These are phyloP conservation scores for Neotoxoptera formosana DNA, from an alignment of 1,140 invertebrate species.

Conservation along the genomic window DNA sequence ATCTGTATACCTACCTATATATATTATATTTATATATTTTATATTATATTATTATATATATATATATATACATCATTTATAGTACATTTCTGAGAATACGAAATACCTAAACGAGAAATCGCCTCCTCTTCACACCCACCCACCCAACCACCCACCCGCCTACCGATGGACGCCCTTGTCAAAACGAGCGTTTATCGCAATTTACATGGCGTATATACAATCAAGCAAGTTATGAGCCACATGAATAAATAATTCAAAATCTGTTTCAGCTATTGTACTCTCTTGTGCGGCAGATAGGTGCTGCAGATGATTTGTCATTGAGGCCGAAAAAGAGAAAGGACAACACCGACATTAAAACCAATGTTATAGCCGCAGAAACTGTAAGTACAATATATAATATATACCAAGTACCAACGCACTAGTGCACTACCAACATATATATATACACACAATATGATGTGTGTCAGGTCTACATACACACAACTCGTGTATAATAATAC, in stretches of 20 bases:
- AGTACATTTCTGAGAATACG: not conserved
- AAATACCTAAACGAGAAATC: conserved; percentile 16
- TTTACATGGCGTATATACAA: not conserved
- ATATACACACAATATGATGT: not conserved
- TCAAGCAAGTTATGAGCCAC: not conserved
- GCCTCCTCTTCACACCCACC: conserved; percentile 1
- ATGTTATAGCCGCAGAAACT: not conserved
- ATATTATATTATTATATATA: no score
- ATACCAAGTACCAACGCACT: not conserved
- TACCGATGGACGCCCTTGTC: not conserved
- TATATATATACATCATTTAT: no score
- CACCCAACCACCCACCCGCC: no score
- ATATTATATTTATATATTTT: not conserved
- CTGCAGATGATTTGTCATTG: conserved; percentile 20
- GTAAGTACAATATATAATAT: not conserved
- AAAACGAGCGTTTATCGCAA: not conserved
- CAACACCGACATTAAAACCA: not conserved
- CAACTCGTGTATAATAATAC: not conserved
- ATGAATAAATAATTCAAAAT: conserved; percentile 2
- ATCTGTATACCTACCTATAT: not conserved
- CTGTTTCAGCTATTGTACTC: conserved; percentile 1
- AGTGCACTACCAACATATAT: not conserved
- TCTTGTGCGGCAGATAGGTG: not conserved
- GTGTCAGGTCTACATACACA: not conserved
- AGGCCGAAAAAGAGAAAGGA: conserved; percentile 21